These are phyloP conservation scores for Drosophila nigricruria DNA, from an alignment of 2,888 invertebrate species.

Conservation along the genomic window DNA sequence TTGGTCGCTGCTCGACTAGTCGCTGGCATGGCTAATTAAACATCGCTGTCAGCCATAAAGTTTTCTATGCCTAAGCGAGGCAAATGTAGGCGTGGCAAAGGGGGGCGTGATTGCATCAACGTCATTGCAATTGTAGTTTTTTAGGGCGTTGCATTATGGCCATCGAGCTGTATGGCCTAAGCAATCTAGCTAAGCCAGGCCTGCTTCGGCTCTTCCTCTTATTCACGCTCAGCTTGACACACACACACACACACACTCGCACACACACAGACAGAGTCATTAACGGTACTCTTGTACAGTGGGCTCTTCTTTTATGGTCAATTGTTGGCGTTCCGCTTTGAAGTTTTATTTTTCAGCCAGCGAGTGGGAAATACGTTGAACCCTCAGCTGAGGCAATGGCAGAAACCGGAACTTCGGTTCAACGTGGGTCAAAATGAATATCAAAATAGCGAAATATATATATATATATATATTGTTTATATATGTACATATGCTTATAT, in stretches of 20 bases:
- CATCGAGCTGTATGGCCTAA: slow-evolving; percentile 40
- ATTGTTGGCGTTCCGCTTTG: slow-evolving; percentile 63
- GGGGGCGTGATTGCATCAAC: neutral
- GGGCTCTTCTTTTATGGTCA: slow-evolving; percentile 59
- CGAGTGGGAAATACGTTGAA: slow-evolving; percentile 11
- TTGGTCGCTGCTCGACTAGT: slow-evolving; percentile 12
- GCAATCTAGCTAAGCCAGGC: neutral
- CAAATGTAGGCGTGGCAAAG: neutral
- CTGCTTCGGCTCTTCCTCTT: neutral
- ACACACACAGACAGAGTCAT: slow-evolving; percentile 29
- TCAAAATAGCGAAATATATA: neutral
- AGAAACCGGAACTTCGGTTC: slow-evolving; percentile 49
- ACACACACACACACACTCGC: slow-evolving; percentile 14
- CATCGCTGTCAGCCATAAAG: slow-evolving; percentile 15
- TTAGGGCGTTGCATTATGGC: slow-evolving; percentile 52
- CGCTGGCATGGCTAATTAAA: slow-evolving; percentile 48
- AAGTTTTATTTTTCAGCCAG: slow-evolving; percentile 36
- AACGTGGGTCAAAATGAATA: slow-evolving; percentile 32
- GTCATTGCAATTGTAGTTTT: slow-evolving; percentile 43
- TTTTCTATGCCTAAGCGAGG: neutral
- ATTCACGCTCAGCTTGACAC: slow-evolving; percentile 8
- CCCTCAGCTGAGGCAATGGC: slow-evolving; percentile 1
- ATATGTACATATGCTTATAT: neutral
- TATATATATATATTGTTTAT: neutral
- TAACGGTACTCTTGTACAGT: slow-evolving; percentile 54